Evolutionary conservation across 2,797 vertebrate species (phyloP).

Genomic region (Graptemys geographica): DNA sequence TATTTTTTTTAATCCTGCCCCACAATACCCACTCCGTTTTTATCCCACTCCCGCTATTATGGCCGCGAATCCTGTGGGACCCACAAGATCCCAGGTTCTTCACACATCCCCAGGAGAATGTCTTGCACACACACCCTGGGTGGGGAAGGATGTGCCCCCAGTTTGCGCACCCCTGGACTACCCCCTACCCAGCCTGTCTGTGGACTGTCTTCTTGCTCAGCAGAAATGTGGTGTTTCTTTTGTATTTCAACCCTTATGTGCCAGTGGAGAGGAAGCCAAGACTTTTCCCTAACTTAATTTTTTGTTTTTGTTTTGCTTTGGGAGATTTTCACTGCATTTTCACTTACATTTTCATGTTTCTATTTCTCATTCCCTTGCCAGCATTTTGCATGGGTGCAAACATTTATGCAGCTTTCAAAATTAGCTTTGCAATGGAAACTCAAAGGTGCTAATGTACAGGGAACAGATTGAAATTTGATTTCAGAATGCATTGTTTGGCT

Average conservation of each 20-base stretch:
- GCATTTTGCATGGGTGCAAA: neutral
- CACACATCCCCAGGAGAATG: too few relatives aligned
- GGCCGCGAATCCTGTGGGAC: too few relatives aligned
- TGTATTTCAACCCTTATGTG: neutral
- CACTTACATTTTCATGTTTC: neutral
- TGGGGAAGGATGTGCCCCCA: too few relatives aligned
- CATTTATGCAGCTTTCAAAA: neutral
- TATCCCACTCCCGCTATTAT: too few relatives aligned
- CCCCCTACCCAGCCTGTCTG: neutral
- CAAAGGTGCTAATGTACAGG: neutral
- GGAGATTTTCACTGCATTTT: neutral
- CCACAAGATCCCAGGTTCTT: too few relatives aligned
- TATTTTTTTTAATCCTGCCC: too few relatives aligned
- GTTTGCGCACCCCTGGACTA: neutral
- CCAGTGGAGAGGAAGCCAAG: neutral
- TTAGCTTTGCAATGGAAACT: neutral
- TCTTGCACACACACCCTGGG: too few relatives aligned
- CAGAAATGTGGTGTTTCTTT: neutral
- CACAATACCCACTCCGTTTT: too few relatives aligned
- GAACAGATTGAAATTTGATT: neutral
- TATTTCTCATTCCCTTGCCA: neutral
- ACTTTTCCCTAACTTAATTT: conserved; percentile 4
- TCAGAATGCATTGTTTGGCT: neutral
- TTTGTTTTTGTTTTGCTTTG: neutral
- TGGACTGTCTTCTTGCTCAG: neutral